Evolutionary conservation across 2,113 vertebrate genomes (phyloP), one percentile per base, ranked within the genome.

Genomic region (Suncus etruscus): DNA sequence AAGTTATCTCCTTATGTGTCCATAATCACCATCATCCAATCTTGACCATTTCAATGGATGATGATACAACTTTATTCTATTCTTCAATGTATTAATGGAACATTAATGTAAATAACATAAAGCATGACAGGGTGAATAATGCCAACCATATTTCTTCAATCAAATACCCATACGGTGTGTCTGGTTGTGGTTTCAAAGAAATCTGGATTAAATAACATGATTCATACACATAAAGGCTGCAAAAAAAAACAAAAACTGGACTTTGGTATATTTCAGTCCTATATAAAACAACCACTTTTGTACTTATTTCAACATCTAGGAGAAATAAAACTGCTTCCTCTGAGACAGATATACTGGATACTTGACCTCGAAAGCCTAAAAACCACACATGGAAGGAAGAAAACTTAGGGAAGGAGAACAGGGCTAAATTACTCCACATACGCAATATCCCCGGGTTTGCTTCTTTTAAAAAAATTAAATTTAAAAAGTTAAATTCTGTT

Each of bases 201-300:
- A 97, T 96, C 93, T 95, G 95, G 90, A 96, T 86, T 95, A 96
- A 97, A 94, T 97, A 97, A 97, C 70, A 82, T 45, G 92, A 96
- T 97, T 97, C 96, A 96, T 92, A 96, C 95, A 92, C 91, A 90
- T 97, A 96, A 95, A 97, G 94, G 87, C 18, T 83, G 97, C 88
- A 86, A 96, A 89, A 92, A n/a, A n/a, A n/a, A n/a, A n/a, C n/a
- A n/a, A n/a, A 97, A 97, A 92, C 89, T 95, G 94, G 70, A 94
- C 96, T 97, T 97, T 94, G 95, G 77, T 95, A 93, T 83, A 1
- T 3, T 16, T 95, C 76, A 86, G 95, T 96, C 90, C 96, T 83
- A 96, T 89, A 95, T 86, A 96, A 97, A 96, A 0, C 68, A 95
- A 95, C 18, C 66, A 97, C 73, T 96, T 97, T 91, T 94, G 83